phyloP scores from a whole-genome alignment of 1,140 invertebrate genomes.

The Pseudoatta argentina region DNA sequence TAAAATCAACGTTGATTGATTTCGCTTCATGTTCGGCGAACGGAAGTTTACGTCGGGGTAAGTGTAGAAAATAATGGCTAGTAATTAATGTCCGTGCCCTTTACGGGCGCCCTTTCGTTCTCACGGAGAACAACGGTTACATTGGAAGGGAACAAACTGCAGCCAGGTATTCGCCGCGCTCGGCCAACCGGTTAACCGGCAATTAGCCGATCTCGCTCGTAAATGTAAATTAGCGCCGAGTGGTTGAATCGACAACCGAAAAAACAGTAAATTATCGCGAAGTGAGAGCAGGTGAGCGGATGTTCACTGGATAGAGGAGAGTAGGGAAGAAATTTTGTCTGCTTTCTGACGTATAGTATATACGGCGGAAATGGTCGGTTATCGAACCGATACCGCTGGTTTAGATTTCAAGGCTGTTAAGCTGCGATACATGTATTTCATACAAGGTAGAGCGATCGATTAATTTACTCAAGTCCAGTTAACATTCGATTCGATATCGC shows the following conservation, averaged over 20 bases:
- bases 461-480: not conserved
- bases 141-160: slow-evolving; percentile 76
- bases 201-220: slow-evolving; percentile 85
- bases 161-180: slow-evolving; percentile 72
- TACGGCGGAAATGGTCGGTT: slow-evolving; percentile 20
- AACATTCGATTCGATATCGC: not conserved
- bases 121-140: slow-evolving; percentile 73
- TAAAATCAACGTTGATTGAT: slow-evolving; percentile 7
- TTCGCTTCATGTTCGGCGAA: slow-evolving; percentile 12
- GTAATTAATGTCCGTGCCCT: slow-evolving; percentile 64
- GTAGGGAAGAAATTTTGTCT: slow-evolving; percentile 42
- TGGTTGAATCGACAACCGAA: slow-evolving; percentile 80
- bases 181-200: slow-evolving; percentile 85
- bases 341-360: slow-evolving; percentile 27
- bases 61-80: slow-evolving; percentile 59
- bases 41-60: slow-evolving; percentile 52
- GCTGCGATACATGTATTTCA: not conserved
- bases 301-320: slow-evolving; percentile 61
- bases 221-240: slow-evolving; percentile 83
- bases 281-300: slow-evolving; percentile 83
- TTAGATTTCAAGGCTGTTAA: slow-evolving; percentile 18
- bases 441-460: slow-evolving; percentile 1
- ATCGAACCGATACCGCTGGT: slow-evolving; percentile 16
- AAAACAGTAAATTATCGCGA: slow-evolving; percentile 84
- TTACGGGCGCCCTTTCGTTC: slow-evolving; percentile 61